phyloP scores from a whole-genome alignment of 1,140 invertebrate species.

The Ectropis grisescens region DNA sequence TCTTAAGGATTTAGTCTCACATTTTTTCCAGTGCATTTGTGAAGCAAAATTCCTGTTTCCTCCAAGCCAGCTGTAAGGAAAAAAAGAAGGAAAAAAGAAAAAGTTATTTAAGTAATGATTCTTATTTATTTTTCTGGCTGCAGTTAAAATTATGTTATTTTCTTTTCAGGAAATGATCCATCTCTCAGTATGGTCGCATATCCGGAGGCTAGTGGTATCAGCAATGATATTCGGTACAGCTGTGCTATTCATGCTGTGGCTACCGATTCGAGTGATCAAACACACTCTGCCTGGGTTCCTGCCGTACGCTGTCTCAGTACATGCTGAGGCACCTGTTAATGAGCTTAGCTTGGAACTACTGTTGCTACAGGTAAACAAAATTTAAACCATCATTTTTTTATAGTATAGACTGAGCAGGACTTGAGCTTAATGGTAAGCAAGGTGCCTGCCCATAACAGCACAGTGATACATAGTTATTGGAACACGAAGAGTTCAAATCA shows the following conservation, averaged over 20 bases:
- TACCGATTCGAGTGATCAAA: conserved; percentile 92
- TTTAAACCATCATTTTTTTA: background rate
- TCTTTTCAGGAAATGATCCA: conserved; percentile 97
- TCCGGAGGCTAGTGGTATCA: conserved; percentile 90
- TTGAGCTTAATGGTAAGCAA: no score
- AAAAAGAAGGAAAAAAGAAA: no score
- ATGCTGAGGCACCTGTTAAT: conserved; percentile 85
- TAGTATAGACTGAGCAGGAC: conserved; percentile 75
- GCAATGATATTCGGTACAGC: conserved; percentile 96
- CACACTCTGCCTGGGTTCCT: conserved; percentile 88
- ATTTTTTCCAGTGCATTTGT: no score
- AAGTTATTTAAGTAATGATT: no score
- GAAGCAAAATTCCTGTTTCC: no score
- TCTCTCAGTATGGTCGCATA: conserved; percentile 91
- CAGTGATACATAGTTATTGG: no score
- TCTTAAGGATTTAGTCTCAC: no score
- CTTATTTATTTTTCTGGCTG: no score
- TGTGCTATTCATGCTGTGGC: conserved; percentile 95
- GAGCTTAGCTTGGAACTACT: conserved; percentile 95
- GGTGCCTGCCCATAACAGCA: no score
- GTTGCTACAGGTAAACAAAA: conserved; percentile 81
- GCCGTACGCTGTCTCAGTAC: conserved; percentile 90
- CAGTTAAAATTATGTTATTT: no score
- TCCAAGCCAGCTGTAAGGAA: no score
- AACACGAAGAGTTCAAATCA: no score